These are phyloP conservation scores for Equus quagga DNA, from an alignment of 2,113 vertebrate species.

Conservation along the genomic window DNA sequence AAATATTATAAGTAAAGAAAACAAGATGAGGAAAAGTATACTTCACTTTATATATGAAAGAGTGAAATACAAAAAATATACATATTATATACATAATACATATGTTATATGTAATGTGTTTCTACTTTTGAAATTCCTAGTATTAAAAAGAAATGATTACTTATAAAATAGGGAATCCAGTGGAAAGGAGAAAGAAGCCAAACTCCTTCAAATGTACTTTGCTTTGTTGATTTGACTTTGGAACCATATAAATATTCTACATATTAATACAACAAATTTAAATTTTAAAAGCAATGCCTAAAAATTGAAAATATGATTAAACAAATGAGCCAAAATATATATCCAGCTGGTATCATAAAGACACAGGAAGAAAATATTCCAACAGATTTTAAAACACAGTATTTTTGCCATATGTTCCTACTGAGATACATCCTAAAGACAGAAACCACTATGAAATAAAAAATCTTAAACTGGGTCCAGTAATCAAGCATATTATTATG, in stretches of 20 bases:
- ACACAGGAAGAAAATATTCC: neutral
- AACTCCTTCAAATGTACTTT: neutral
- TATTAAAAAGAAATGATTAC: neutral
- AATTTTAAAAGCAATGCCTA: neutral
- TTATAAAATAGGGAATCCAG: neutral
- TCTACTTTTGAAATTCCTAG: neutral
- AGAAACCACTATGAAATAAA: neutral
- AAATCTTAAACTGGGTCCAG: neutral
- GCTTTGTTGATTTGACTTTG: neutral
- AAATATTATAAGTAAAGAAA: neutral
- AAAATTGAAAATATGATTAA: neutral
- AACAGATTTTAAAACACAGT: neutral
- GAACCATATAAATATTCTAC: neutral
- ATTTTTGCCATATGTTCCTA: neutral
- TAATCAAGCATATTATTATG: neutral
- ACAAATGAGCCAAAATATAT: neutral
- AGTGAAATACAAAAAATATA: neutral
- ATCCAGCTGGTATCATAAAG: neutral
- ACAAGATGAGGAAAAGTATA: neutral
- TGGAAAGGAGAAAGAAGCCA: neutral
- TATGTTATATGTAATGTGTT: neutral
- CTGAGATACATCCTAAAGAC: neutral
- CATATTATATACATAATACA: neutral
- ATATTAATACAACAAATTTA: neutral
- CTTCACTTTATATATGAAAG: neutral